phyloP scores from a whole-genome alignment of 2,113 vertebrate genomes.

The Ctenomys sociabilis region DNA sequence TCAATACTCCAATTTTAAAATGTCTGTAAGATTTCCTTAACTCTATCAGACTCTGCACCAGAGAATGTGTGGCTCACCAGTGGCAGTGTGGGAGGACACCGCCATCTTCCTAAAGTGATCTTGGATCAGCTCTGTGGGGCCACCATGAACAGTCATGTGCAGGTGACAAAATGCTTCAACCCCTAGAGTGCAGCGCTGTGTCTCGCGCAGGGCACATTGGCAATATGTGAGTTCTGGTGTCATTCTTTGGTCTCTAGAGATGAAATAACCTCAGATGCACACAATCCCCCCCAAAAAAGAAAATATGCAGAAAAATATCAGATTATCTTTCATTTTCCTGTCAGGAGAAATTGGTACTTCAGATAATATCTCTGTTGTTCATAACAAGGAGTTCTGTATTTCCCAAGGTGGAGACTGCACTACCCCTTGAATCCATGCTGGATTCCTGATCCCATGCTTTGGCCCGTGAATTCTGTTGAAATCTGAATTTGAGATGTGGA shows the following conservation, averaged over 20 bases:
- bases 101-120: neutral
- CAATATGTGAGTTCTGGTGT: neutral
- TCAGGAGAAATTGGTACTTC: neutral
- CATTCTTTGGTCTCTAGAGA: neutral
- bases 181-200: neutral
- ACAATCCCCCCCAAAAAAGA: neutral
- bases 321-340: neutral
- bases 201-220: neutral
- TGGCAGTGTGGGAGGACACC: neutral
- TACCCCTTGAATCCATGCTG: neutral
- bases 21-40: neutral
- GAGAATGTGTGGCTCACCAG: neutral
- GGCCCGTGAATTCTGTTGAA: neutral
- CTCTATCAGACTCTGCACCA: neutral
- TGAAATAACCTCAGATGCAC: neutral
- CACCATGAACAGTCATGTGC: neutral
- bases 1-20: neutral
- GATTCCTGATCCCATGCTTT: neutral
- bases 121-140: neutral
- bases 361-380: neutral
- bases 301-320: neutral
- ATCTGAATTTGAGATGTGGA: neutral
- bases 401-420: neutral
- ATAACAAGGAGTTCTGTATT: neutral
- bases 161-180: neutral